phyloP scores from a whole-genome alignment of 2,113 vertebrate species.

The Halcyon senegalensis region DNA sequence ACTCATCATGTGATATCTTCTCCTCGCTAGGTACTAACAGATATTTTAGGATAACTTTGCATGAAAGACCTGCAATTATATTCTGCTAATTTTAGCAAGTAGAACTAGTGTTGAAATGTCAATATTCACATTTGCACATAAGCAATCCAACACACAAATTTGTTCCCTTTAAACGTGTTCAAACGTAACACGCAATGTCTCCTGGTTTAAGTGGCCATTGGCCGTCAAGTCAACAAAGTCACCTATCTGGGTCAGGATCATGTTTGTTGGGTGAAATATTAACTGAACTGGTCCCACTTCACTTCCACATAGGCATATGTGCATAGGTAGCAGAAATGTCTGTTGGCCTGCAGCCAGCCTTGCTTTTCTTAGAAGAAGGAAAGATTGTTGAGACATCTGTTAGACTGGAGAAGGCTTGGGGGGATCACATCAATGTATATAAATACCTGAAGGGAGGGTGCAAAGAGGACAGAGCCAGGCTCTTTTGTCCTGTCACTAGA shows the following conservation, averaged over 20 bases:
- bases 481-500: not conserved
- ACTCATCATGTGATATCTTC: not conserved
- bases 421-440: not conserved
- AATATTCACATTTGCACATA: not conserved
- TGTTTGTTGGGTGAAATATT: not conserved
- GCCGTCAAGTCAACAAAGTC: not conserved
- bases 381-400: not conserved
- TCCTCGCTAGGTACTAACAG: not conserved
- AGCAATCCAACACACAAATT: not conserved
- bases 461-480: not conserved
- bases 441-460: not conserved
- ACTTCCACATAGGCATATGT: not conserved
- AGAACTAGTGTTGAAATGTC: not conserved
- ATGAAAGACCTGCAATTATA: not conserved
- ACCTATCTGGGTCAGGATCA: not conserved
- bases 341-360: not conserved
- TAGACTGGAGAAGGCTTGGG: not conserved
- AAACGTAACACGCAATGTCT: not conserved
- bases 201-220: not conserved
- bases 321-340: not conserved
- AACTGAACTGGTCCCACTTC: not conserved
- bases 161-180: not conserved
- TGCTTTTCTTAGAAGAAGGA: not conserved
- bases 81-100: not conserved
- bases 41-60: not conserved